These are phyloP conservation scores for Adelosebastes latens DNA, from an alignment of 2,797 vertebrate species.

Conservation along the genomic window DNA sequence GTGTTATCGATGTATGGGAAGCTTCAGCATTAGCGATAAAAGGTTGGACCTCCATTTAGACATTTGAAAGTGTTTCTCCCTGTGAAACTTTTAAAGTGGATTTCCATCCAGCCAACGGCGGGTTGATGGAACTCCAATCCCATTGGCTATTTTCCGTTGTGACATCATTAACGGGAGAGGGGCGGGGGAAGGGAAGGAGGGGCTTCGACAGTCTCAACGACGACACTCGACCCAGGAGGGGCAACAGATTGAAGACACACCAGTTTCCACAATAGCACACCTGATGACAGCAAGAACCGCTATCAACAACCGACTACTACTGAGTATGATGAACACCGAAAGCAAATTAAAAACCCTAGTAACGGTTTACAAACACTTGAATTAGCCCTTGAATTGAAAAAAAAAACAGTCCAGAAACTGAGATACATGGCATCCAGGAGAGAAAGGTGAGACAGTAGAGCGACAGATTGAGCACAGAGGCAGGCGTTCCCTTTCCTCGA, in stretches of 20 bases:
- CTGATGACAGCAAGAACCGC: slow-evolving; percentile 56
- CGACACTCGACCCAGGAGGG: slow-evolving; percentile 43
- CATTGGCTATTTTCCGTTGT: slow-evolving; percentile 71
- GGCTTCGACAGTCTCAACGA: slow-evolving; percentile 42
- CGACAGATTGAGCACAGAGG: slow-evolving; percentile 39
- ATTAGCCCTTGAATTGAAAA: slow-evolving; percentile 85
- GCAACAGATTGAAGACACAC: slow-evolving; percentile 63
- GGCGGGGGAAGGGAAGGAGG: background rate
- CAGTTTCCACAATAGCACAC: slow-evolving; percentile 61
- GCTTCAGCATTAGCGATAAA: slow-evolving; percentile 56
- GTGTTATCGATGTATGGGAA: slow-evolving; percentile 45
- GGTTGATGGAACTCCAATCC: slow-evolving; percentile 43
- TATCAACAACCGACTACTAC: slow-evolving; percentile 39
- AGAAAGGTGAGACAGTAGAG: slow-evolving; percentile 50
- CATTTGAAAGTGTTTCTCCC: slow-evolving; percentile 24
- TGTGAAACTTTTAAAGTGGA: slow-evolving; percentile 26
- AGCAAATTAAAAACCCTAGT: slow-evolving; percentile 54
- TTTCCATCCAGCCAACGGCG: slow-evolving; percentile 48
- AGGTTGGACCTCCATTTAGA: slow-evolving; percentile 28
- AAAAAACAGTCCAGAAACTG: slow-evolving; percentile 69
- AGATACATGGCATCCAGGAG: slow-evolving; percentile 53
- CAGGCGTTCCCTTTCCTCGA: slow-evolving; percentile 38
- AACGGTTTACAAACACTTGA: slow-evolving; percentile 73
- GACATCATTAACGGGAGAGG: slow-evolving; percentile 65
- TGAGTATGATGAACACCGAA: slow-evolving; percentile 47